phyloP scores from a whole-genome alignment of 2,888 invertebrate genomes.

The Therioaphis trifolii region DNA sequence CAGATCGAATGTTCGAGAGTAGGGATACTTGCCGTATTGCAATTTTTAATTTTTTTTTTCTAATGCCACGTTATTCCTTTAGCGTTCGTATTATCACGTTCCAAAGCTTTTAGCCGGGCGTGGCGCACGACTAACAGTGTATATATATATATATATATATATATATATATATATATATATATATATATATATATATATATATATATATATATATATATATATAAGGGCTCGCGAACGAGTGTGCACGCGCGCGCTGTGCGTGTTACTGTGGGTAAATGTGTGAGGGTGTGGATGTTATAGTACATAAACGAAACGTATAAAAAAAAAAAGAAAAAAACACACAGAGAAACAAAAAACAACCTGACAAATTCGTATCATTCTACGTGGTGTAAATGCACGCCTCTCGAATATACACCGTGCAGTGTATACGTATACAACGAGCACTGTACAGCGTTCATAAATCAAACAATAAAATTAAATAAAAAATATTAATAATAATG shows the following conservation, averaged over 20 bases:
- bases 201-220: not conserved
- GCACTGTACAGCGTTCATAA: not conserved
- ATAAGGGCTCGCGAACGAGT: not conserved
- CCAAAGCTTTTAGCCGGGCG: constrained; percentile 58
- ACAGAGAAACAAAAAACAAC: constrained; percentile 1
- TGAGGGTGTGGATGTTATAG: not conserved
- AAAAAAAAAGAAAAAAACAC: not conserved
- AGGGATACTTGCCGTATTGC: no score
- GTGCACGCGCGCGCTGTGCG: no score
- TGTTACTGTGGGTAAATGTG: no score
- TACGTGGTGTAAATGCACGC: not conserved
- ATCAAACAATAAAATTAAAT: constrained; percentile 34
- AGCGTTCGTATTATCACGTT: constrained; percentile 46
- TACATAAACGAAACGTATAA: constrained; percentile 2
- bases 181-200: not conserved
- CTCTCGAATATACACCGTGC: not conserved
- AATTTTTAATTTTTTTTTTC: no score
- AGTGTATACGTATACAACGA: not conserved
- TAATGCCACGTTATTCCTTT: constrained; percentile 25
- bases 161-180: not conserved
- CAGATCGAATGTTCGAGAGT: not conserved
- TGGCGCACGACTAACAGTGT: constrained; percentile 6
- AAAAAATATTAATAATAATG: not conserved
- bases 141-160: not conserved
- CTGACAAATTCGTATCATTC: constrained; percentile 12